Percentiles rank a stretch among this genome's conserved stretches.
These are phyloP conservation scores for Nibea albiflora DNA, from an alignment of 2,113 vertebrate species.

Conservation along the genomic window DNA sequence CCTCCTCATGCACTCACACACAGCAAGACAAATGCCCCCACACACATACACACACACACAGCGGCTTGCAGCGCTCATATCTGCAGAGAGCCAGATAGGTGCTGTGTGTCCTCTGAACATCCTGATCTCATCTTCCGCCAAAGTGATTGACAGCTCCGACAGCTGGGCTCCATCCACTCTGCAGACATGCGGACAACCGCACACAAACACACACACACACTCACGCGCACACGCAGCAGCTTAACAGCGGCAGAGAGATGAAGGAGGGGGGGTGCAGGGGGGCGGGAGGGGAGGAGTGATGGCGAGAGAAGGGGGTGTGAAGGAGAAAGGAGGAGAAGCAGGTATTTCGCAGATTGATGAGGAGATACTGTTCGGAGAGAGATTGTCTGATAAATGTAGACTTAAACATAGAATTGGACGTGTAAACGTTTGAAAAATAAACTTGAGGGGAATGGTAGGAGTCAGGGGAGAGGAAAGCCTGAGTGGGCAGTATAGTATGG, in stretches of 20 bases:
- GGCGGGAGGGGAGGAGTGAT: constrained; percentile 40
- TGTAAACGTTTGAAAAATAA: constrained; percentile 29
- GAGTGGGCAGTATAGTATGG: constrained; percentile 28
- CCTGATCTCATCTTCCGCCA: constrained; percentile 87
- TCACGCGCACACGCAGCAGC: constrained; percentile 10
- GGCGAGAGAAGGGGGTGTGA: constrained; percentile 14
- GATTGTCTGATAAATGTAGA: constrained; percentile 45
- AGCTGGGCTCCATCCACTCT: constrained; percentile 81
- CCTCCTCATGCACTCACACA: constrained; percentile 15
- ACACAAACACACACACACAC: constrained; percentile 8
- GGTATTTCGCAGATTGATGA: constrained; percentile 59
- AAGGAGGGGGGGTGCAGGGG: constrained; percentile 7
- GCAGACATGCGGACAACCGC: constrained; percentile 77
- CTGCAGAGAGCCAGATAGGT: constrained; percentile 83
- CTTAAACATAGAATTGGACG: constrained; percentile 18
- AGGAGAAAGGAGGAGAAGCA: constrained; percentile 23
- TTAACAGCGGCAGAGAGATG: constrained; percentile 43
- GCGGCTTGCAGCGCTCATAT: constrained; percentile 81
- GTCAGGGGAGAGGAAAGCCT: constrained; percentile 1
- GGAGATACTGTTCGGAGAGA: constrained; percentile 47
- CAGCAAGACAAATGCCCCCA: constrained; percentile 13
- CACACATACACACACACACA: constrained; percentile 3
- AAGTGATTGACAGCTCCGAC: constrained; percentile 89
- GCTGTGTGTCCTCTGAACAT: constrained; percentile 85
- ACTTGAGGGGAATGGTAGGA: constrained; percentile 12